These are phyloP conservation scores for Protaetia brevitarsis DNA, from an alignment of 1,140 invertebrate species.

Conservation along the genomic window DNA sequence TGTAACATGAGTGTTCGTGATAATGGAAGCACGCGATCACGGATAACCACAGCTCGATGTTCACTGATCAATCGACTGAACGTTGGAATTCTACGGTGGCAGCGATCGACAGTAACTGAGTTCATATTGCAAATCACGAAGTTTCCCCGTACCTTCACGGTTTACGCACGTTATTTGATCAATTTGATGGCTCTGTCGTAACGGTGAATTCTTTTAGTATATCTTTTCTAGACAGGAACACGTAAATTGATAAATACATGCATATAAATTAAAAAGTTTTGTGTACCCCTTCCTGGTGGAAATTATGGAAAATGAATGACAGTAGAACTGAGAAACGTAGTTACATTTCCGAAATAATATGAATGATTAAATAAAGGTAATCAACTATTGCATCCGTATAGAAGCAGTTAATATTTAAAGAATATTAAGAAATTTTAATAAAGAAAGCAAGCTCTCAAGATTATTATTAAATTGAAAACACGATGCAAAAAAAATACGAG, in stretches of 20 bases:
- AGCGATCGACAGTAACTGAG: not conserved
- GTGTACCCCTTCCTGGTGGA: no score
- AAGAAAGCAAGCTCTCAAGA: no score
- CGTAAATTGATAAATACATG: not conserved
- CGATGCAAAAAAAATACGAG: no score
- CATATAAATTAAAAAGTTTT: no score
- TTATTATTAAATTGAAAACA: no score
- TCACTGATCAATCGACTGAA: constrained; percentile 16
- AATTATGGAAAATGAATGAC: no score
- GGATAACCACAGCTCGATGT: not conserved
- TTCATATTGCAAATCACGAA: constrained; percentile 16
- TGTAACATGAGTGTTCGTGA: not conserved
- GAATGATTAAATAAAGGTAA: no score
- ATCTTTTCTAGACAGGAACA: not conserved
- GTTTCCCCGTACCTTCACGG: not conserved
- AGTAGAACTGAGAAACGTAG: no score
- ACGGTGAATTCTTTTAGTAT: not conserved
- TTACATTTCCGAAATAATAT: no score
- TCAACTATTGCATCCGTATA: no score
- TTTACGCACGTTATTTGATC: constrained; percentile 16
- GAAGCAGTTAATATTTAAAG: no score
- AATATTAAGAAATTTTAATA: no score
- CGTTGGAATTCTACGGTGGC: not conserved
- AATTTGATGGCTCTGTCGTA: constrained; percentile 2
- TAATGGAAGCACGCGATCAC: constrained; percentile 1